Base-by-base conservation (phyloP, 2,113 vertebrate species). In the Theristicus caerulescens region DNA sequence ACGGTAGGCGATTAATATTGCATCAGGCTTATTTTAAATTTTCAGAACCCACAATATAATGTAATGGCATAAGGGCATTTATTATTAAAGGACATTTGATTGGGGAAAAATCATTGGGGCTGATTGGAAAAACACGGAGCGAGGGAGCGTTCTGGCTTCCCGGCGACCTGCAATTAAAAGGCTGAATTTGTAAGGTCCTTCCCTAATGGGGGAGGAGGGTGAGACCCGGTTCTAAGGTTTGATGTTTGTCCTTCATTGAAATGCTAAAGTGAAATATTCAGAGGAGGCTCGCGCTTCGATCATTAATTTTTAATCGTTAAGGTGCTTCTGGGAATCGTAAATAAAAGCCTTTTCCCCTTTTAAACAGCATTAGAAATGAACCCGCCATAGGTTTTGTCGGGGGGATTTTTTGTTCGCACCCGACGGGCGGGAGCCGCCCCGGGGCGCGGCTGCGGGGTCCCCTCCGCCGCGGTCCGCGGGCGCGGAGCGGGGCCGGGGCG, bases 11-110 rank as follows among this genome's bases (percentile, higher is more conserved):
- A 99, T 99, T 99, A 99, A 99, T 99, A 98, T 98, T 98, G 98
- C 98, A 98, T 98, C 94, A 97, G 97, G 95, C 98, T 97, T 98
- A 98, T 98, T 99, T 98, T 98, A 99, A 98, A 98, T 98, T 98
- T 98, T 98, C 98, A 98, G 98, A 98, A 96, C 98, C 97, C 98
- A 94, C 98, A 97, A 97, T 98, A 98, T 96, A 98, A 98, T 98
- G 97, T 95, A 98, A 98, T 96, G 98, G 98, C 98, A 98, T 70
- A 95, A 97, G 95, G 98, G 54, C 98, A 98, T 99, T 98, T 97
- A 99, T 99, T 98, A 99, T 99, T 99, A 98, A 99, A 98, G 94
- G 97, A 38, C 93, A 90, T 95, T 97, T 98, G 98, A 98, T 98
- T 98, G 98, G 94, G 96, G 96, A 89, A 92, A 96, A 96, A 95